These are phyloP conservation scores for Chlorodrepanis virens DNA, from an alignment of 2,113 vertebrate species.

Conservation along the genomic window DNA sequence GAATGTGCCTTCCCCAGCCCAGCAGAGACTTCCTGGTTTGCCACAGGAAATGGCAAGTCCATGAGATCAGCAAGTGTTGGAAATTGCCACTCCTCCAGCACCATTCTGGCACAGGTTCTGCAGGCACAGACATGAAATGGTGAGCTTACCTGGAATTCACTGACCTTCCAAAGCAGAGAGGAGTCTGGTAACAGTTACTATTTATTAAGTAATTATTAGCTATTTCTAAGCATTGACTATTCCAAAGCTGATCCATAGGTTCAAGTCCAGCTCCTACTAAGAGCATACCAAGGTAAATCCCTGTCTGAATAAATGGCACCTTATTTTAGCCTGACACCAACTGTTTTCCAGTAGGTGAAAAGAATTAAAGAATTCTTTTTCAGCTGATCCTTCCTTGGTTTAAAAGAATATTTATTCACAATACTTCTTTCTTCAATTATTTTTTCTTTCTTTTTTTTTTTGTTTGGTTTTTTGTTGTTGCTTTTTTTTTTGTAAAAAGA, in stretches of 20 bases:
- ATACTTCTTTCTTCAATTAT: neutral
- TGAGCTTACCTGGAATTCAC: neutral
- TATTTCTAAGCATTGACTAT: neutral
- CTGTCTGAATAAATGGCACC: neutral
- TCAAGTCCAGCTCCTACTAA: neutral
- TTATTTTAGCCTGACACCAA: neutral
- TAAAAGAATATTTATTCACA: neutral
- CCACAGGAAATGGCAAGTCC: neutral
- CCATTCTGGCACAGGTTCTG: neutral
- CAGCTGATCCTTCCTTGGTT: neutral
- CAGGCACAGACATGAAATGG: neutral
- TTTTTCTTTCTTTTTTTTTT: neutral
- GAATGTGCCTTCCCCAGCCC: neutral
- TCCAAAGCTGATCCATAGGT: neutral
- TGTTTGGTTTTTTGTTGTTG: neutral
- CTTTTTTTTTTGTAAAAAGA: neutral
- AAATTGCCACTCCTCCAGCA: neutral
- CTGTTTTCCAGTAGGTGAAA: neutral
- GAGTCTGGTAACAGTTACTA: neutral
- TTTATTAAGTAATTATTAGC: neutral
- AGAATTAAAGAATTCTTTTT: neutral
- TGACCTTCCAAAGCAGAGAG: neutral
- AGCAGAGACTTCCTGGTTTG: neutral
- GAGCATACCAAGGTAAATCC: neutral
- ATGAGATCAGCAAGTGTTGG: neutral